Conservation (phyloP, 1,140 invertebrate genomes). For the Nebria ingens region DNA sequence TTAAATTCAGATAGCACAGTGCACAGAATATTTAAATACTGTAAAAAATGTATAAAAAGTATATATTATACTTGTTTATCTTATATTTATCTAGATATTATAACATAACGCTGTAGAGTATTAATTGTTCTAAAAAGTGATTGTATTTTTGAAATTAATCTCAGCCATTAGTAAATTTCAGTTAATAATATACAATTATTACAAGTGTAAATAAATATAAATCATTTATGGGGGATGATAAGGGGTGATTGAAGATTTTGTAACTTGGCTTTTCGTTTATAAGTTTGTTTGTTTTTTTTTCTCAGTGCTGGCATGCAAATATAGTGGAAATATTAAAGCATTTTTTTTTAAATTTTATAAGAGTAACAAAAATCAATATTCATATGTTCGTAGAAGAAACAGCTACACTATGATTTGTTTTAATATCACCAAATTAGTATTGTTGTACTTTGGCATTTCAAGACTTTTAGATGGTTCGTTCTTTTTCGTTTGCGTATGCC, state of each 20-base stretch:
- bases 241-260: too few species aligned
- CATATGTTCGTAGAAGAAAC: not conserved
- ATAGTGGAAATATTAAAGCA: not conserved
- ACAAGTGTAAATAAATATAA: too few species aligned
- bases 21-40: conserved; percentile 6
- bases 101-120: too few species aligned
- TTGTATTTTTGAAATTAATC: too few species aligned
- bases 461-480: conserved; percentile 50
- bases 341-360: not conserved
- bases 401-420: conserved; percentile 38
- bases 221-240: too few species aligned
- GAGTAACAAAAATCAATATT: not conserved
- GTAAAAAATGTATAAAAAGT: conserved; percentile 9
- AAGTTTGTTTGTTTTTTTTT: too few species aligned
- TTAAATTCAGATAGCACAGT: too few species aligned
- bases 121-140: too few species aligned
- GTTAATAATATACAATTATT: not conserved
- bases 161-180: too few species aligned
- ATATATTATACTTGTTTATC: too few species aligned
- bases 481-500: conserved; percentile 81
- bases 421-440: conserved; percentile 50
- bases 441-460: conserved; percentile 46
- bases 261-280: too few species aligned
- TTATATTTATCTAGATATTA: too few species aligned
- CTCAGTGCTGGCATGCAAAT: conserved; percentile 2